A percentile compares a stretch with the other conserved stretches of the same genome.
phyloP scores from a whole-genome alignment of 2,113 vertebrate genomes.

The Pteronura brasiliensis region DNA sequence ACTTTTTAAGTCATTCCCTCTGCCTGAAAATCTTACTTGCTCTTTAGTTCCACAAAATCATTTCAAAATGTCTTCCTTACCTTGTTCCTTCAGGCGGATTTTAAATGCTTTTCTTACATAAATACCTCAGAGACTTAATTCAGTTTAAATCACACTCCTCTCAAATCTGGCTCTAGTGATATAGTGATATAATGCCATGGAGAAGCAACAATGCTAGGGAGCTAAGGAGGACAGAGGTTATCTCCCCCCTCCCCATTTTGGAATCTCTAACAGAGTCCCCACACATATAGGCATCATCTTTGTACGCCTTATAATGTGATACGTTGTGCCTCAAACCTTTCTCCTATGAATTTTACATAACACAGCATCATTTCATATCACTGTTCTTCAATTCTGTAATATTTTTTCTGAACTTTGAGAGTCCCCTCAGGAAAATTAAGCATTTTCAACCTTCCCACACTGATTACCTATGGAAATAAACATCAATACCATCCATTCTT shows the following conservation, averaged over 20 bases:
- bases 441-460: background rate
- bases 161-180: background rate
- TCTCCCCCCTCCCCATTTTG: background rate
- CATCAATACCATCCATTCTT: background rate
- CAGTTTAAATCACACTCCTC: background rate
- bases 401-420: background rate
- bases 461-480: background rate
- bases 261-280: background rate
- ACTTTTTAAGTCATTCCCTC: background rate
- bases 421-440: background rate
- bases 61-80: background rate
- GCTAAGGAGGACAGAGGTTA: background rate
- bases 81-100: background rate
- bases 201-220: background rate
- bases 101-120: background rate
- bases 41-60: background rate
- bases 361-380: background rate
- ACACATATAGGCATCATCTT: background rate
- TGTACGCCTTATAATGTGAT: background rate
- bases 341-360: background rate
- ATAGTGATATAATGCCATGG: background rate
- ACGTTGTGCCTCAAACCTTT: background rate
- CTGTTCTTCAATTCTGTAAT: background rate
- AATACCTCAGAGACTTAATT: background rate
- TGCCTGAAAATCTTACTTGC: background rate